Conservation (phyloP, 1,140 invertebrate genomes). For the Drosophila nasuta region DNA sequence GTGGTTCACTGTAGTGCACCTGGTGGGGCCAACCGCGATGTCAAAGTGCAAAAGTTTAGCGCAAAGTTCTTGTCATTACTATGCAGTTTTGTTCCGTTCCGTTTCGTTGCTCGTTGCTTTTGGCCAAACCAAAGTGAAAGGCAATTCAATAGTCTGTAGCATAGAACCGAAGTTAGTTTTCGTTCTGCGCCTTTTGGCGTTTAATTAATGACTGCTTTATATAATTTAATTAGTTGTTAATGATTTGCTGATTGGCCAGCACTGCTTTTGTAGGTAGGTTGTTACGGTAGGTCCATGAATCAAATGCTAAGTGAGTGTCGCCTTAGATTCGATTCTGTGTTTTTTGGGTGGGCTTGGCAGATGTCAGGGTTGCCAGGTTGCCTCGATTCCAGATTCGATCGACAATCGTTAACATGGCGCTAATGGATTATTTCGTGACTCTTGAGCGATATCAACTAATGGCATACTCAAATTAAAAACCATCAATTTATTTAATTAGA, state of each 20-base stretch:
- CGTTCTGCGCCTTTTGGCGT: slow-evolving; percentile 46
- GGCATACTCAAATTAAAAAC: slow-evolving; percentile 9
- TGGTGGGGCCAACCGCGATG: slow-evolving; percentile 53
- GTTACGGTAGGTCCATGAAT: slow-evolving; percentile 57
- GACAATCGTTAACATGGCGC: slow-evolving; percentile 37
- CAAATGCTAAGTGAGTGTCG: slow-evolving; percentile 68
- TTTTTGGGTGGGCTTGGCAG: slow-evolving; percentile 69
- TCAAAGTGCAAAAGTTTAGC: slow-evolving; percentile 80
- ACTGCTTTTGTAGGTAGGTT: slow-evolving; percentile 16
- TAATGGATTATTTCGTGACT: slow-evolving; percentile 47
- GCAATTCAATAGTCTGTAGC: slow-evolving; percentile 35
- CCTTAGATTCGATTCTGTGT: slow-evolving; percentile 7
- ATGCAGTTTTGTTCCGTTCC: slow-evolving; percentile 47
- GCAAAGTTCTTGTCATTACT: slow-evolving; percentile 81
- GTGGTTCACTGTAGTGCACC: slow-evolving; percentile 26
- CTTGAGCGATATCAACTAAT: slow-evolving; percentile 29
- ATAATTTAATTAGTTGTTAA: slow-evolving; percentile 83
- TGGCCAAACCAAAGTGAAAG: slow-evolving; percentile 61
- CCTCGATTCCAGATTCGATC: slow-evolving; percentile 5
- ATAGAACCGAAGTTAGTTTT: slow-evolving; percentile 21
- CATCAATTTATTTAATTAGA: slow-evolving; percentile 16
- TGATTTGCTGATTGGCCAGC: slow-evolving; percentile 73
- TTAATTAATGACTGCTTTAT: slow-evolving; percentile 80
- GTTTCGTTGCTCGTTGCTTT: slow-evolving; percentile 16
- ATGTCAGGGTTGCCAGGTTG: slow-evolving; percentile 69